These are phyloP conservation scores for Odontophorus gujanensis DNA, from an alignment of 2,113 vertebrate genomes.

Conservation along the genomic window DNA sequence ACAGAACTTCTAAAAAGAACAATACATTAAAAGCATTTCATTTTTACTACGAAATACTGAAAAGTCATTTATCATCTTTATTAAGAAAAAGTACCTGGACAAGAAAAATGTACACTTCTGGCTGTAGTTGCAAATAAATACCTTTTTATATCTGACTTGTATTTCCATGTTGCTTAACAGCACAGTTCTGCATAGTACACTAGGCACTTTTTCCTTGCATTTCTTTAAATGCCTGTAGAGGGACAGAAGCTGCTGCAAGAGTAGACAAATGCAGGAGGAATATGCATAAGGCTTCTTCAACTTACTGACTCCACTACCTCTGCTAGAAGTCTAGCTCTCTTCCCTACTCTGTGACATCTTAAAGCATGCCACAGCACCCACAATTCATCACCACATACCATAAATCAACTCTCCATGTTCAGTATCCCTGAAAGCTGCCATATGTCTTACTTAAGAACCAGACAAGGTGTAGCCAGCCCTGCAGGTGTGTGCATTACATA, in stretches of 20 bases:
- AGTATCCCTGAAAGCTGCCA: background rate
- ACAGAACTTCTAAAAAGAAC: background rate
- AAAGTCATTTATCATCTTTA: background rate
- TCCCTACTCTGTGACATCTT: background rate
- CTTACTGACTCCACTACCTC: background rate
- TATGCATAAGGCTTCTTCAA: background rate
- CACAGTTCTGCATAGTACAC: background rate
- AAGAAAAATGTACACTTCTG: background rate
- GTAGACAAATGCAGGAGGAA: background rate
- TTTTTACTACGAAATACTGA: background rate
- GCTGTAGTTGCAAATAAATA: background rate
- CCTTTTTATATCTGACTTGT: background rate
- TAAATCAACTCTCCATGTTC: accelerated
- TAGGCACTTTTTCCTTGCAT: background rate
- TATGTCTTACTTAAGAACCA: background rate
- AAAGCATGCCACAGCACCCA: background rate
- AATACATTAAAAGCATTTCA: background rate
- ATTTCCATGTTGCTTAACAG: background rate
- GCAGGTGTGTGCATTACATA: background rate
- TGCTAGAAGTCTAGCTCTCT: background rate
- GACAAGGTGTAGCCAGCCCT: background rate
- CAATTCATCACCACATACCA: accelerated
- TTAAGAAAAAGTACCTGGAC: background rate
- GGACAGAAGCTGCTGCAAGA: background rate
- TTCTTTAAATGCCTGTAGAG: background rate